These are phyloP conservation scores for Origma solitaria DNA, from an alignment of 2,113 vertebrate species.

Conservation along the genomic window DNA sequence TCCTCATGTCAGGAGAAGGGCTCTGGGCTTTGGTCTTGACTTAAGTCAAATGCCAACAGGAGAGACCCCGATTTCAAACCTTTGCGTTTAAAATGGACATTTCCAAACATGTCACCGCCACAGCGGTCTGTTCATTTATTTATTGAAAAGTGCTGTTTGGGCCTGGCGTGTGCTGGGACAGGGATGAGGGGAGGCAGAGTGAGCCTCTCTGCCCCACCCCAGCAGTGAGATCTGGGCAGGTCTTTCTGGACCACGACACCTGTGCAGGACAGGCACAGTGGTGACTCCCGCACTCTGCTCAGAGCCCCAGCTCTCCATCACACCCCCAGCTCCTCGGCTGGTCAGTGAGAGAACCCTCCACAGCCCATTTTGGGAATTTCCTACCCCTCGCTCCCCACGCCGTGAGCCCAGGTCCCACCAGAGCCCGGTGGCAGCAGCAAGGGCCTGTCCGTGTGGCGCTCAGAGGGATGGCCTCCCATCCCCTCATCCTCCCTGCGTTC, in stretches of 20 bases:
- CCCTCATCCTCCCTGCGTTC: accelerated
- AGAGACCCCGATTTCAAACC: background rate
- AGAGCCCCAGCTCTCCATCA: background rate
- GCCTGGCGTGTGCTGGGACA: background rate
- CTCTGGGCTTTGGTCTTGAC: background rate
- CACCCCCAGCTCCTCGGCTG: background rate
- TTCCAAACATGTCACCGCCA: accelerated
- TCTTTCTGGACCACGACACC: background rate
- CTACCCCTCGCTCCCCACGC: accelerated
- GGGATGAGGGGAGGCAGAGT: background rate
- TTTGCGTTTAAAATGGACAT: accelerated
- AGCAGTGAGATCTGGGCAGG: background rate
- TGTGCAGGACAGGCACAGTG: background rate
- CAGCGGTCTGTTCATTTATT: background rate
- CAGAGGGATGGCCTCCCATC: accelerated
- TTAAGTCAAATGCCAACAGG: background rate
- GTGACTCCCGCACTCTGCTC: accelerated
- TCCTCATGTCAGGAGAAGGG: background rate
- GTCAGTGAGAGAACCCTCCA: accelerated
- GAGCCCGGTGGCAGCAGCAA: background rate
- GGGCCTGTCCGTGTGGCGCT: background rate
- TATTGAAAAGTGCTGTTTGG: background rate
- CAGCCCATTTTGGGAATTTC: accelerated
- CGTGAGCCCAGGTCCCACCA: background rate
- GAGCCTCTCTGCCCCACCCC: background rate